These are phyloP conservation scores for Schizopygopsis pylzovi DNA, from an alignment of 2,797 vertebrate species.

Conservation along the genomic window DNA sequence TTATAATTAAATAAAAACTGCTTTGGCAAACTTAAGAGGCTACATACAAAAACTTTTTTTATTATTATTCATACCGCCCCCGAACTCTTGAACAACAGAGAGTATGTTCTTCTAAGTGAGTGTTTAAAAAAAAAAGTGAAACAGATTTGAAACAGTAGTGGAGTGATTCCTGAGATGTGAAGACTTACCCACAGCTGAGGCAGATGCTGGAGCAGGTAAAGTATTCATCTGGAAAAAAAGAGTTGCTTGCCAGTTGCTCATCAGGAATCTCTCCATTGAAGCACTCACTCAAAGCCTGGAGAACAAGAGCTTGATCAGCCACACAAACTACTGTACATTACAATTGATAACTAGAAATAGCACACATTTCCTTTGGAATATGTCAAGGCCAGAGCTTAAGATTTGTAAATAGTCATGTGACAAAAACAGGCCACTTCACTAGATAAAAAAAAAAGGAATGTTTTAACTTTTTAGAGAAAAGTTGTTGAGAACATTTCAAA, in stretches of 20 bases:
- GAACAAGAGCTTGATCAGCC: constrained; percentile 1
- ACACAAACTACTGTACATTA: background rate
- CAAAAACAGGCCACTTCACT: background rate
- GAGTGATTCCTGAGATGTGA: background rate
- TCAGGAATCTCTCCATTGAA: constrained; percentile 96
- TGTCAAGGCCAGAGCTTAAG: background rate
- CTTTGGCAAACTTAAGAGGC: background rate
- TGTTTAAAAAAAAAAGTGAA: background rate
- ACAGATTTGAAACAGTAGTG: background rate
- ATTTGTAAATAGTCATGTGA: background rate
- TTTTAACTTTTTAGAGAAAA: background rate
- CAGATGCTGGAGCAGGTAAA: constrained; percentile 96
- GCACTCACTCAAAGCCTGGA: constrained; percentile 93
- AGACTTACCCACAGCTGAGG: constrained; percentile 96
- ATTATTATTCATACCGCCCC: background rate
- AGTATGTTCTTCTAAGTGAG: background rate
- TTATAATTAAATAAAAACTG: background rate
- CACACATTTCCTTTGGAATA: background rate
- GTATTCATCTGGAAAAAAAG: constrained; percentile 98
- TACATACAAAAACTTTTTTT: background rate
- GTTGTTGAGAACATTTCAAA: background rate
- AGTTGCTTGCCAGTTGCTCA: constrained; percentile 93
- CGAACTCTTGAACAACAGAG: background rate
- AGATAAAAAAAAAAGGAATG: background rate
- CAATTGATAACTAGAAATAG: background rate